Conservation (phyloP, 2,797 vertebrate genomes). For the Trachurus trachurus region DNA sequence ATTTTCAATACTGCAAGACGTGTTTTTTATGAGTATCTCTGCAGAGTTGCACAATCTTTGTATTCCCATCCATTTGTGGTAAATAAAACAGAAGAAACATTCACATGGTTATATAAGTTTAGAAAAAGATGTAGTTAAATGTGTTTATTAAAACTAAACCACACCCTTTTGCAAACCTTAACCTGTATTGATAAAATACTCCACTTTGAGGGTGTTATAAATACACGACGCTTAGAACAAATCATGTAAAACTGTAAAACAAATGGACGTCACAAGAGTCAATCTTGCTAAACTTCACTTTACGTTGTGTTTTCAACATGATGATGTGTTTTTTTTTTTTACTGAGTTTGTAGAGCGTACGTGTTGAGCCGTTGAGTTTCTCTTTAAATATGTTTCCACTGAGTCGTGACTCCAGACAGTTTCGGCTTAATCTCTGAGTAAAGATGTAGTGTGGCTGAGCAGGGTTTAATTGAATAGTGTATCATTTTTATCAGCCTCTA, state of each 20-base stretch:
- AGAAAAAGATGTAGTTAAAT: neutral
- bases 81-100: neutral
- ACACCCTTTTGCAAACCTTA: neutral
- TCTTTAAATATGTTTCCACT: neutral
- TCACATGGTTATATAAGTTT: neutral
- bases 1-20: too few species aligned
- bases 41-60: neutral
- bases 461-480: constrained; percentile 9
- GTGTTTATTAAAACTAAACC: neutral
- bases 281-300: too few species aligned
- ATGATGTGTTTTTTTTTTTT: too few species aligned
- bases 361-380: too few species aligned
- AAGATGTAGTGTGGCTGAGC: neutral
- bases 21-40: neutral
- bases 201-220: neutral
- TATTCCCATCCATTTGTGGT: neutral
- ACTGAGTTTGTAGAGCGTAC: too few species aligned
- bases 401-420: neutral
- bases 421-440: neutral
- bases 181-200: neutral
- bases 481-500: constrained; percentile 8
- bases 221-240: too few species aligned
- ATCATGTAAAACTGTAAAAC: too few species aligned
- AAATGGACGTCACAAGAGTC: too few species aligned
- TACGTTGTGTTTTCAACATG: too few species aligned